phyloP scores from a whole-genome alignment of 2,888 invertebrate species.

The Aleiodes leptofemur region DNA sequence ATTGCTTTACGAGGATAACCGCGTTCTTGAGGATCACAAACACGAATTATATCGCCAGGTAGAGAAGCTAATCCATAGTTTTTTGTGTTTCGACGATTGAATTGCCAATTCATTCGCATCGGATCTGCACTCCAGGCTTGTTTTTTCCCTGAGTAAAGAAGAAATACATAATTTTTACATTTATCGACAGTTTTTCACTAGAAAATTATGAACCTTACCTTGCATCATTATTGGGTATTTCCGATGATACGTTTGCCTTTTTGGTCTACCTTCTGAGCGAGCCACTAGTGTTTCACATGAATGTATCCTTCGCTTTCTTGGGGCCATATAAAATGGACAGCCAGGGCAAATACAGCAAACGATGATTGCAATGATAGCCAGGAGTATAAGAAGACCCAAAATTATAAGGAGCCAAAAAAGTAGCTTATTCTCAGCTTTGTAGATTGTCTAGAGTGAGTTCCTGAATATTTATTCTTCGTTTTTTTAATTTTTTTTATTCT shows the following conservation, averaged over 20 bases:
- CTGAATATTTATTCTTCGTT: conserved; percentile 38
- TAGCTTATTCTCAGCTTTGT: conserved; percentile 84
- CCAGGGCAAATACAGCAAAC: conserved; percentile 90
- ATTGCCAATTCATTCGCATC: conserved; percentile 82
- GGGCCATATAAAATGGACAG: conserved; percentile 88
- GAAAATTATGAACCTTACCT: conserved; percentile 55
- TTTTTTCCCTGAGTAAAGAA: conserved; percentile 73
- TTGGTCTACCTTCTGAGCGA: conserved; percentile 66
- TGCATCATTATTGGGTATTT: conserved; percentile 61
- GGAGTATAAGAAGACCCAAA: conserved; percentile 84
- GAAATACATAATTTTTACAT: background rate
- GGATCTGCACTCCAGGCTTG: conserved; percentile 93
- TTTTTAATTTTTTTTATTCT: background rate
- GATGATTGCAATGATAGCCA: conserved; percentile 84
- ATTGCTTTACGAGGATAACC: conserved; percentile 51
- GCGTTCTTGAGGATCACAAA: conserved; percentile 55
- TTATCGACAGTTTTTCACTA: background rate
- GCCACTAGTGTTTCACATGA: conserved; percentile 70
- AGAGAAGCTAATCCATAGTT: conserved; percentile 68
- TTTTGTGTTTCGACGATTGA: conserved; percentile 80
- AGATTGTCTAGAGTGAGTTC: conserved; percentile 80
- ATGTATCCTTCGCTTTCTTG: conserved; percentile 76
- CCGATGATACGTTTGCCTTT: conserved; percentile 65
- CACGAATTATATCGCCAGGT: conserved; percentile 68
- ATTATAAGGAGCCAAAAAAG: conserved; percentile 87